Evolutionary conservation across 2,888 invertebrate genomes (phyloP).

Genomic region (Chironomus tentans): DNA sequence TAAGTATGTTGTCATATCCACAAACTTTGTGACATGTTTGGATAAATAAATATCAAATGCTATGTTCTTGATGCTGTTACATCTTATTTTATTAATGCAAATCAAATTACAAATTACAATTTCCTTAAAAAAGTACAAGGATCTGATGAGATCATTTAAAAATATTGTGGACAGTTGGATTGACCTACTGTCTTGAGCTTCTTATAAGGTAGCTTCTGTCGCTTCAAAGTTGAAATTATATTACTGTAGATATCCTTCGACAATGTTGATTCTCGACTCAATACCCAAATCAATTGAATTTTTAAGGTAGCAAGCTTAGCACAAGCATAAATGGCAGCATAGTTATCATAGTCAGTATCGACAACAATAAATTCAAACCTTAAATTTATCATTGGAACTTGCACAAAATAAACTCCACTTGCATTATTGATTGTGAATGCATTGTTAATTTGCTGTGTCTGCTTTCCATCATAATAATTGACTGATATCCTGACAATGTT

Average conservation of each 20-base stretch:
- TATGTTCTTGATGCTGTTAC: too few relatives aligned
- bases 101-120: too few relatives aligned
- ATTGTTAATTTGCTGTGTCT: not conserved
- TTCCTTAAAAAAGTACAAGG: too few relatives aligned
- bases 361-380: not conserved
- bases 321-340: not conserved
- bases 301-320: not conserved
- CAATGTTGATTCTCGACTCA: not conserved
- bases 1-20: too few relatives aligned
- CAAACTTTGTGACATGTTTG: too few relatives aligned
- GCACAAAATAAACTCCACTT: not conserved
- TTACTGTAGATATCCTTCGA: not conserved
- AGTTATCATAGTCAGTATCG: not conserved
- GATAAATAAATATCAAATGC: too few relatives aligned
- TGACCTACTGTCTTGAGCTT: not conserved
- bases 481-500: not conserved
- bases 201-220: not conserved
- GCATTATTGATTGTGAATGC: not conserved
- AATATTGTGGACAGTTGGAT: not conserved
- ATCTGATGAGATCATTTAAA: too few relatives aligned
- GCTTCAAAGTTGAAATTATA: not conserved
- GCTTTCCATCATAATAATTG: not conserved
- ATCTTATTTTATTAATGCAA: too few relatives aligned
- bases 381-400: not conserved
- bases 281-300: not conserved